These are phyloP conservation scores for Selene dorsalis DNA, from an alignment of 2,797 vertebrate species.

Conservation along the genomic window DNA sequence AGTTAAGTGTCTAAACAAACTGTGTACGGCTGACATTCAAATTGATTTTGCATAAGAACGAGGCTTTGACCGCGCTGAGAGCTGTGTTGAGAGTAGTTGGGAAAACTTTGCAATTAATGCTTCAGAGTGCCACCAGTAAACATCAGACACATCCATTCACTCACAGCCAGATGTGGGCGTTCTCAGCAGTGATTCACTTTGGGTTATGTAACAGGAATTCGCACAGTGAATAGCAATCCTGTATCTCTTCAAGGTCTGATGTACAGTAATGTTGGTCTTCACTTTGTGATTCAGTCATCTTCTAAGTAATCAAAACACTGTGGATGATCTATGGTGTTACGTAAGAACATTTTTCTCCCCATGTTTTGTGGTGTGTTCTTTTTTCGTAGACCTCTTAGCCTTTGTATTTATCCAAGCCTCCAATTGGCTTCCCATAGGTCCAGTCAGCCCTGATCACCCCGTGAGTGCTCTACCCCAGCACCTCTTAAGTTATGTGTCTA, in stretches of 20 bases:
- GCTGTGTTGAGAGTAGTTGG: neutral
- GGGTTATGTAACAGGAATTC: conserved; percentile 22
- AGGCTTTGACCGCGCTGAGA: neutral
- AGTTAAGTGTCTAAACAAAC: no score
- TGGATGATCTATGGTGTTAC: neutral
- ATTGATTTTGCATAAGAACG: neutral
- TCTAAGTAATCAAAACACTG: neutral
- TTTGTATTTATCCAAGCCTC: neutral
- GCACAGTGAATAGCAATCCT: neutral
- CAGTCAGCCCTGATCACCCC: neutral
- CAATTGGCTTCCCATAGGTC: neutral
- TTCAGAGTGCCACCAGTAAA: neutral
- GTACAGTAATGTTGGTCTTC: neutral
- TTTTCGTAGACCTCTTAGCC: neutral
- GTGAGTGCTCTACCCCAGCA: neutral
- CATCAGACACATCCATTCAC: neutral
- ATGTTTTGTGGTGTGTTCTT: neutral
- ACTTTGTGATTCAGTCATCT: conserved; percentile 14
- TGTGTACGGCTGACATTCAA: neutral
- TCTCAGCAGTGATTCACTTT: conserved; percentile 15
- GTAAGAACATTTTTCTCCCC: neutral
- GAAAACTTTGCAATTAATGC: neutral
- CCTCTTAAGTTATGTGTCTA: neutral
- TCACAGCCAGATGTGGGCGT: conserved; percentile 14
- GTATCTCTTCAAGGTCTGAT: neutral